Percentiles rank a stretch among this genome's conserved stretches.
phyloP scores from a whole-genome alignment of 2,113 vertebrate genomes.

The Ifrita kowaldi region DNA sequence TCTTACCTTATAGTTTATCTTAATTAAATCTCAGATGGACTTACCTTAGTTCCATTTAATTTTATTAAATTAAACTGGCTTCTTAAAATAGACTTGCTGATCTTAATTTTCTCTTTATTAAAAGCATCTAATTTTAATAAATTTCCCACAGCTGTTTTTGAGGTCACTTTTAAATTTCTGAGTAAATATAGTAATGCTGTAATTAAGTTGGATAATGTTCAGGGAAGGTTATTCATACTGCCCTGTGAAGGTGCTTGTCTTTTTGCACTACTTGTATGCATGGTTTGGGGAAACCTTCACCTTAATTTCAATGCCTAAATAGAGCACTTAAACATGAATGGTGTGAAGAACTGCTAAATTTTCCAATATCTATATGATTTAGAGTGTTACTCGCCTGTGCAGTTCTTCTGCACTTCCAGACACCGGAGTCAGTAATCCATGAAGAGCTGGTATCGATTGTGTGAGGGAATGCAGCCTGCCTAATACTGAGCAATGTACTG shows the following conservation, averaged over 20 bases:
- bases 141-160: conserved; percentile 12
- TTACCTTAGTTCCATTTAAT: not conserved
- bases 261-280: not conserved
- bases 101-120: not conserved
- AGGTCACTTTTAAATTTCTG: not conserved
- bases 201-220: not conserved
- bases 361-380: not conserved
- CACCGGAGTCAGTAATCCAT: not conserved
- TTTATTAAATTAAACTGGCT: not conserved
- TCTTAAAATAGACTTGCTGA: not conserved
- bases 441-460: not conserved
- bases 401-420: not conserved
- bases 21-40: not conserved
- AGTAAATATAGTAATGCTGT: not conserved
- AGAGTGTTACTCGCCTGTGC: not conserved
- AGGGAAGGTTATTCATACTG: not conserved
- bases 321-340: not conserved
- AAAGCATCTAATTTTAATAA: not conserved
- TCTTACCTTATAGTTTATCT: not conserved
- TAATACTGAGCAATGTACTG: not conserved
- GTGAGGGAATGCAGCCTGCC: not conserved
- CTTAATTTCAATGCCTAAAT: not conserved
- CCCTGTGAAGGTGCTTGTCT: not conserved
- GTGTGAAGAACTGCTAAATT: not conserved
- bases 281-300: not conserved